Base-by-base conservation (phyloP, 1,140 invertebrate species). In the Rhyacophila brunnea region DNA sequence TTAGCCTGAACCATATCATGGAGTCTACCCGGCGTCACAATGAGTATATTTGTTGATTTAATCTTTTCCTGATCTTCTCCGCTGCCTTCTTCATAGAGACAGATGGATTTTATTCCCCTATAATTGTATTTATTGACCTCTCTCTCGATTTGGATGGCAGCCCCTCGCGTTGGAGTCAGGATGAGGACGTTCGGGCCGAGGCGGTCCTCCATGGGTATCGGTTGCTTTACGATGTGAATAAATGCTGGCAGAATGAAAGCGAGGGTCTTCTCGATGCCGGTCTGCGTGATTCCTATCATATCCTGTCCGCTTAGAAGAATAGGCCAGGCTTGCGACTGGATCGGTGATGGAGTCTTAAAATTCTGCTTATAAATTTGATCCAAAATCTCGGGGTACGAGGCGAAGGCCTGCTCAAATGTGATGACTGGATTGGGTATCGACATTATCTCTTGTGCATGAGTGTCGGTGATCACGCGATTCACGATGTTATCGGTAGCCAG, bases 211-310 rank as follows among this genome's bases (percentile, higher is more conserved):
- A 87, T 74, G 0, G 89, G 87, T 9, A 76, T 79, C 15, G 81
- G 70, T 78, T 97, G 95, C 34, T 82, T 82, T 60, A 92, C 90
- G 47, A 93, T 93, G 67, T 95, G 92, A 65, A 95, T 89, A 40
- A 97, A 81, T 11, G 93, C 93, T 28, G 95, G 95, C 23, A 97
- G 69, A 0, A 97, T 73, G 69, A 96, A 98, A 0, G 94, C 93
- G 34, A 96, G 74, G 0, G 95, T 97, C 80, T 89, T 90, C 64
- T 93, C 94, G 23, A 94, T 95, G 55, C 91, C 91, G 19, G 92
- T 94, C 77, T 96, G 94, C 0, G 95, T 93, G 58, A 97, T 96
- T 11, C 94, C 94, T 74, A 96, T 96, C 66, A 95, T 74, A 76
- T 96, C 93, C 67, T 87, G 81, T 0, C 93, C 94, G 67, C 85